phyloP scores from a whole-genome alignment of 2,888 invertebrate species.

The Aquatica leii region DNA sequence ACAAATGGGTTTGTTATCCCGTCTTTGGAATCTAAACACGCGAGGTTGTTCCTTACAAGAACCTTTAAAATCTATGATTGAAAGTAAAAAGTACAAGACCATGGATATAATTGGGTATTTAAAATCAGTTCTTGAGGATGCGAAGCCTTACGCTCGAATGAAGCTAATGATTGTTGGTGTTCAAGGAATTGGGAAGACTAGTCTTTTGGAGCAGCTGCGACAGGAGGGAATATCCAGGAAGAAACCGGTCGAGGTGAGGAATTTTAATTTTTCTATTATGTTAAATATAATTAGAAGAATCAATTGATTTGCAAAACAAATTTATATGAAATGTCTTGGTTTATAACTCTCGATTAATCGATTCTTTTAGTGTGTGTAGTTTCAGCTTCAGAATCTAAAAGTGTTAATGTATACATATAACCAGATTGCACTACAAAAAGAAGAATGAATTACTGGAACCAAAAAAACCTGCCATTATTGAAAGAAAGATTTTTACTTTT shows the following conservation, averaged over 20 bases:
- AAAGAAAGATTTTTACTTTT: no score
- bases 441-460: no score
- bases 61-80: slow-evolving; percentile 89
- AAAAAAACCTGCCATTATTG: no score
- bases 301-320: no score
- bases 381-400: no score
- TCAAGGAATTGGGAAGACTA: slow-evolving; percentile 89
- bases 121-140: slow-evolving; percentile 87
- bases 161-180: slow-evolving; percentile 96
- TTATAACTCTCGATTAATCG: no score
- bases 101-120: slow-evolving; percentile 95
- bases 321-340: no score
- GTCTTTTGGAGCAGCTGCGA: slow-evolving; percentile 85
- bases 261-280: not conserved
- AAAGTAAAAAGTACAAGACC: slow-evolving; percentile 92
- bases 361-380: no score
- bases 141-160: slow-evolving; percentile 92
- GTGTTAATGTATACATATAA: no score
- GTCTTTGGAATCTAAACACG: slow-evolving; percentile 97
- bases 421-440: no score
- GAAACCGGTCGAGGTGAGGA: slow-evolving; percentile 67
- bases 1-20: slow-evolving; percentile 91
- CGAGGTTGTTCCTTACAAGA: slow-evolving; percentile 88
- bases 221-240: slow-evolving; percentile 84
- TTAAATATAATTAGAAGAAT: no score